These are phyloP conservation scores for Belgica antarctica DNA, from an alignment of 2,888 invertebrate genomes.

Conservation along the genomic window DNA sequence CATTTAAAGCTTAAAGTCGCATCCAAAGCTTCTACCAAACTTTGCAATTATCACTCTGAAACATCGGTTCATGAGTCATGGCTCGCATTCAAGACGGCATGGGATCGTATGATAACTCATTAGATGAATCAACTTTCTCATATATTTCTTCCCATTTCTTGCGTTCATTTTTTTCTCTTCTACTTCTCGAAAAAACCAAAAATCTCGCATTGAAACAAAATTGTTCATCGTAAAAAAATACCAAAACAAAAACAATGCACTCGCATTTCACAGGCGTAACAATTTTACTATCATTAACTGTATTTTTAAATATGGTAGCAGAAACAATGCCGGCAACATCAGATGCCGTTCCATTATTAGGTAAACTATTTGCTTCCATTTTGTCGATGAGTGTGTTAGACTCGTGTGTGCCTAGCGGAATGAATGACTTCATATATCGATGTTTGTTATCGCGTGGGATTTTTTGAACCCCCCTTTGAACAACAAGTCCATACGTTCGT, in stretches of 20 bases:
- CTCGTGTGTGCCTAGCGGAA: constrained; percentile 1
- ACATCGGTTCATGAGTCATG: too few relatives aligned
- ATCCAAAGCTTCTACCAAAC: too few relatives aligned
- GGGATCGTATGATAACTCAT: constrained; percentile 1
- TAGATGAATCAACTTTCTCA: constrained; percentile 20
- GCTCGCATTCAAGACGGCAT: too few relatives aligned
- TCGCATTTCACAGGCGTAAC: constrained; percentile 78
- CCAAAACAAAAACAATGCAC: not conserved
- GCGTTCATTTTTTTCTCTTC: constrained; percentile 17
- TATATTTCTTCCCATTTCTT: constrained; percentile 17
- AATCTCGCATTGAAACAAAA: not conserved
- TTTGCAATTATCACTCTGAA: too few relatives aligned
- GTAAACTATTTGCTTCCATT: constrained; percentile 54
- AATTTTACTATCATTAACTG: constrained; percentile 94
- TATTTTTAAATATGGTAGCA: constrained; percentile 97
- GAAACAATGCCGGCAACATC: constrained; percentile 98
- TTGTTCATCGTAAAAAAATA: constrained; percentile 1
- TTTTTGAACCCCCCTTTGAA: not conserved
- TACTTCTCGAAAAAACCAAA: not conserved
- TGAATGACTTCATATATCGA: constrained; percentile 17
- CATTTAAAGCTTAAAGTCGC: too few relatives aligned
- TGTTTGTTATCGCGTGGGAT: constrained; percentile 29
- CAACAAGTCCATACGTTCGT: constrained; percentile 9
- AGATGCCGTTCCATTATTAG: constrained; percentile 84
- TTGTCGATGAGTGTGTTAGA: constrained; percentile 21